phyloP scores from a whole-genome alignment of 2,113 vertebrate species.

The Brachyhypopomus occidentalis region DNA sequence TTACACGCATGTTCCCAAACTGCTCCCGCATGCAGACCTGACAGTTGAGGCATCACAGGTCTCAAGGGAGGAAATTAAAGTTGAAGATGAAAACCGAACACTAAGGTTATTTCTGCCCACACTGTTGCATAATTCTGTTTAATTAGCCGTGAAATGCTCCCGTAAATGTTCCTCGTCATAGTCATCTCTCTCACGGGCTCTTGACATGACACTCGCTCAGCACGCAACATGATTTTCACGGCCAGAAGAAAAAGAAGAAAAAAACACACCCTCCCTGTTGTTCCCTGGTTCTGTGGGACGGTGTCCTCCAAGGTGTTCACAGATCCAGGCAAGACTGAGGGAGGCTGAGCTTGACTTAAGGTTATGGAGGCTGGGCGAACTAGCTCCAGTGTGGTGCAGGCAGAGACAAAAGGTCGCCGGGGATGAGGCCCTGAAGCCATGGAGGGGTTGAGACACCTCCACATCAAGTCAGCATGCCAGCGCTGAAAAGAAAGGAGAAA shows the following conservation, averaged over 20 bases:
- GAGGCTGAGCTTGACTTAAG: background rate
- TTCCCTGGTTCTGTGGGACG: background rate
- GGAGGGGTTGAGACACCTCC: constrained; percentile 26
- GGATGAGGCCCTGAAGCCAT: constrained; percentile 10
- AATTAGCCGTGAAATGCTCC: constrained; percentile 8
- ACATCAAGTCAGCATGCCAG: constrained; percentile 12
- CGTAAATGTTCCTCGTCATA: background rate
- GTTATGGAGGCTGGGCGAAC: background rate
- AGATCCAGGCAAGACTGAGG: background rate
- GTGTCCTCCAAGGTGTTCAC: background rate
- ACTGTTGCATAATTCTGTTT: constrained; percentile 19
- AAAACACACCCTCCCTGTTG: background rate
- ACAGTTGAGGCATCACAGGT: background rate
- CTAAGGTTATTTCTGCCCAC: constrained; percentile 11
- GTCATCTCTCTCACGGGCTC: background rate
- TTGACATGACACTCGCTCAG: background rate
- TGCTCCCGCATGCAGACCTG: background rate
- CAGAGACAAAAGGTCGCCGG: background rate
- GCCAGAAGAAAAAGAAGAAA: background rate
- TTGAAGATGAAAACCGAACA: background rate
- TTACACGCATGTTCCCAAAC: constrained; percentile 1
- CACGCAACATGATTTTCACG: background rate
- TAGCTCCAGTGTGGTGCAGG: background rate
- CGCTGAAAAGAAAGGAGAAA: background rate
- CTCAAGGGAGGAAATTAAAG: constrained; percentile 17